A percentile compares a stretch with the other conserved stretches of the same genome.
These are phyloP conservation scores for Sebastes elongatus DNA, from an alignment of 2,797 vertebrate genomes.

Conservation along the genomic window DNA sequence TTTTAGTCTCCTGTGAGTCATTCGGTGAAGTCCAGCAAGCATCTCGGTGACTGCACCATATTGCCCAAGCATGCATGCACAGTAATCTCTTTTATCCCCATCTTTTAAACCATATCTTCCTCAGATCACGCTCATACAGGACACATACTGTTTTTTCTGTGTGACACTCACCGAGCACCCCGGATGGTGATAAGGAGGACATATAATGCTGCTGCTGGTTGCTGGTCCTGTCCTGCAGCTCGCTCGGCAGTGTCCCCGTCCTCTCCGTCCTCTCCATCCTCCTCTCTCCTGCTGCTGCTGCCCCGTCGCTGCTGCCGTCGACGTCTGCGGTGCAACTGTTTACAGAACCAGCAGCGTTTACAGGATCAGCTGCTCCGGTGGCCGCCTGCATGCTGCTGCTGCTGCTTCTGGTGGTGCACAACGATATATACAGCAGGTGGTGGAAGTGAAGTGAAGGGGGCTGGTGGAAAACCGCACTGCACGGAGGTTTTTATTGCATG, in stretches of 20 bases:
- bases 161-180: slow-evolving; percentile 71
- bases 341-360: not conserved
- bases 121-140: not conserved
- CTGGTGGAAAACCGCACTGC: slow-evolving; percentile 1
- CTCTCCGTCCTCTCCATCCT: slow-evolving; percentile 75
- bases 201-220: slow-evolving; percentile 49
- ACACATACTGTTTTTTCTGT: not conserved
- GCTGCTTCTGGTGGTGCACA: not conserved
- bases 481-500: slow-evolving; percentile 35
- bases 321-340: slow-evolving; percentile 53
- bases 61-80: not conserved
- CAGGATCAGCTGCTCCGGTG: slow-evolving; percentile 41
- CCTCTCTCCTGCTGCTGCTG: slow-evolving; percentile 48
- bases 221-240: slow-evolving; percentile 63
- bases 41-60: slow-evolving; percentile 21
- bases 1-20: slow-evolving; percentile 9
- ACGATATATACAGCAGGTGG: not conserved
- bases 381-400: slow-evolving; percentile 55
- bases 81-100: not conserved
- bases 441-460: no score
- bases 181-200: slow-evolving; percentile 51
- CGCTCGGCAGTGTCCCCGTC: slow-evolving; percentile 45
- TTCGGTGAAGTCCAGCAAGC: slow-evolving; percentile 4
- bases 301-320: slow-evolving; percentile 32
- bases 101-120: not conserved